phyloP scores from a whole-genome alignment of 2,888 invertebrate species.

The Macaria notata region DNA sequence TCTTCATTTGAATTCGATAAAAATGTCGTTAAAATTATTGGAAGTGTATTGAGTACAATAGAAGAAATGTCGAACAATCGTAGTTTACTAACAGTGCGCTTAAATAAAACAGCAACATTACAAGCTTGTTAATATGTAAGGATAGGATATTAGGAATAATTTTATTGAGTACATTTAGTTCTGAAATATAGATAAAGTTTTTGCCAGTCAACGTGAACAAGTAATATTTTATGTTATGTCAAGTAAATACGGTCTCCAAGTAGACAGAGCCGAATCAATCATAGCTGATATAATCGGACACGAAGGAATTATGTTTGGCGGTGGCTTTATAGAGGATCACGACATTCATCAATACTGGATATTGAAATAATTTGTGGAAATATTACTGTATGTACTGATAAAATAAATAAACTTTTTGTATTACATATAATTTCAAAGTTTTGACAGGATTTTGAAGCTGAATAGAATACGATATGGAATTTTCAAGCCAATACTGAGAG shows the following conservation, averaged over 20 bases:
- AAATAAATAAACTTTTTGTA: neutral
- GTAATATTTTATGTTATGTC: neutral
- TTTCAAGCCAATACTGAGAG: no score
- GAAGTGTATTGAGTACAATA: conserved; percentile 14
- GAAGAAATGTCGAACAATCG: conserved; percentile 4
- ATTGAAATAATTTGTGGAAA: conserved; percentile 16
- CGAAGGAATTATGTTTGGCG: conserved; percentile 16
- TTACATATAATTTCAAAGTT: no score
- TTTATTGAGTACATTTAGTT: no score
- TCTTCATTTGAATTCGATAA: conserved; percentile 47
- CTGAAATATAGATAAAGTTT: no score
- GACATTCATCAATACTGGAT: conserved; percentile 17
- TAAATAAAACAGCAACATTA: no score
- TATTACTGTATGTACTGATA: neutral
- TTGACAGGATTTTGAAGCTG: no score
- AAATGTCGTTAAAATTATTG: conserved; percentile 41
- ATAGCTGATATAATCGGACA: conserved; percentile 19
- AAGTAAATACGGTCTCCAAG: conserved; percentile 11
- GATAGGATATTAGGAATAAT: no score
- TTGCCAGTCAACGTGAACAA: neutral
- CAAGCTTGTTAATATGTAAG: no score
- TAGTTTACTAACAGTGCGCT: neutral
- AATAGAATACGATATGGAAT: no score
- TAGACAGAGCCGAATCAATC: conserved; percentile 15
- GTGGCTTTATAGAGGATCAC: conserved; percentile 14